A percentile compares a stretch with the other conserved stretches of the same genome.
phyloP scores from a whole-genome alignment of 92 coral and sea anemone species.

The Phymanthus crucifer region DNA sequence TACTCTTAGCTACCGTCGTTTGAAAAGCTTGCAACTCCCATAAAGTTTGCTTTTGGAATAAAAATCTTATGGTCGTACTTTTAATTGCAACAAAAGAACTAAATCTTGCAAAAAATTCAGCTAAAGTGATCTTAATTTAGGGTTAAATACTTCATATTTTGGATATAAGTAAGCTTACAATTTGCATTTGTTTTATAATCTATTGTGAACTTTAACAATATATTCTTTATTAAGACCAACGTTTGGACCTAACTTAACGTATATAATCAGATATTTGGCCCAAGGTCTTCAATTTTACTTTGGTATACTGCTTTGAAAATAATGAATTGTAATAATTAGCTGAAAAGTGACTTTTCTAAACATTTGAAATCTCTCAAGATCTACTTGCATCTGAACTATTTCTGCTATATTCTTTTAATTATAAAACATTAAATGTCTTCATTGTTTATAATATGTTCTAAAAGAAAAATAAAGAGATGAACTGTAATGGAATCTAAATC shows the following conservation, averaged over 20 bases:
- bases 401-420: slow-evolving; percentile 8
- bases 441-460: background rate
- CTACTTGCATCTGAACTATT: background rate
- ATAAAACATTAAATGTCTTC: slow-evolving; percentile 11
- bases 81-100: background rate
- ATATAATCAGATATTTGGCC: background rate
- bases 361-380: background rate
- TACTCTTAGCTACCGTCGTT: background rate
- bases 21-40: background rate
- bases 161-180: background rate
- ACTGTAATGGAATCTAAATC: background rate
- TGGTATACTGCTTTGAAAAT: background rate
- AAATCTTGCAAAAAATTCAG: background rate
- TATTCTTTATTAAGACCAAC: background rate
- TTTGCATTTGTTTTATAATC: slow-evolving; percentile 1
- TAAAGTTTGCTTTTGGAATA: background rate
- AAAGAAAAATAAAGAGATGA: slow-evolving; percentile 20
- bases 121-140: background rate
- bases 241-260: background rate
- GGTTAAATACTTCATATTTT: background rate
- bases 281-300: background rate
- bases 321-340: background rate
- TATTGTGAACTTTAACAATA: slow-evolving; percentile 11
- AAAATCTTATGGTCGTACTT: background rate
- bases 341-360: slow-evolving; percentile 4